Conservation (phyloP, 1,140 invertebrate species). For the Diachasma alloeum region DNA sequence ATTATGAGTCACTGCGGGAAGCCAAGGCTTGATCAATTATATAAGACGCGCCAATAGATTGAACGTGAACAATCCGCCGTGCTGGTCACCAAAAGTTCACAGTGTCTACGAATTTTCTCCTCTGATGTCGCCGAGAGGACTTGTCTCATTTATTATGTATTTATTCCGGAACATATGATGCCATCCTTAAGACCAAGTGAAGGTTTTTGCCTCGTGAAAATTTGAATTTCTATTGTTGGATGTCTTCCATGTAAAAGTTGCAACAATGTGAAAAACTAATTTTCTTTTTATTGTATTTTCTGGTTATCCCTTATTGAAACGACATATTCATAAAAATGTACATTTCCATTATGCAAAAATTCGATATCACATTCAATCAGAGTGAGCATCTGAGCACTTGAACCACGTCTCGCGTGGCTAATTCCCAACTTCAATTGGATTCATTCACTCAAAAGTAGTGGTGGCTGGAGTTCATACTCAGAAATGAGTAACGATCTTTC, state of each 20-base stretch:
- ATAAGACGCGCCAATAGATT: neutral
- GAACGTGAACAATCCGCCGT: neutral
- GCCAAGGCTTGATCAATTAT: neutral
- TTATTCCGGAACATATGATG: neutral
- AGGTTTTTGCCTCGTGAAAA: neutral
- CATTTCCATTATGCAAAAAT: neutral
- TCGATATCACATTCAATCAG: neutral
- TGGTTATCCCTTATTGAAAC: neutral
- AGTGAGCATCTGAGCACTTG: neutral
- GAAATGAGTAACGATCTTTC: conserved; percentile 17
- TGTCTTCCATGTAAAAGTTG: neutral
- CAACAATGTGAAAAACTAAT: too few species aligned
- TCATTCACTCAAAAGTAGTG: neutral
- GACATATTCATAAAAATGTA: neutral
- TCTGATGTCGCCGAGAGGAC: neutral
- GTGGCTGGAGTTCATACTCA: neutral
- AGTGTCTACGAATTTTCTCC: neutral
- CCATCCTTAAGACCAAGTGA: neutral
- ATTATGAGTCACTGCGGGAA: conserved; percentile 42
- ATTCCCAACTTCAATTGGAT: neutral
- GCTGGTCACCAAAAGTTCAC: neutral
- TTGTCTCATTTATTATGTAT: neutral
- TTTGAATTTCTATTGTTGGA: neutral
- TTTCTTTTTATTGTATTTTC: too few species aligned
- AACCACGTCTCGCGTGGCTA: conserved; percentile 10